Conservation (phyloP, 2,888 invertebrate species). For the Exocentrus adspersus region DNA sequence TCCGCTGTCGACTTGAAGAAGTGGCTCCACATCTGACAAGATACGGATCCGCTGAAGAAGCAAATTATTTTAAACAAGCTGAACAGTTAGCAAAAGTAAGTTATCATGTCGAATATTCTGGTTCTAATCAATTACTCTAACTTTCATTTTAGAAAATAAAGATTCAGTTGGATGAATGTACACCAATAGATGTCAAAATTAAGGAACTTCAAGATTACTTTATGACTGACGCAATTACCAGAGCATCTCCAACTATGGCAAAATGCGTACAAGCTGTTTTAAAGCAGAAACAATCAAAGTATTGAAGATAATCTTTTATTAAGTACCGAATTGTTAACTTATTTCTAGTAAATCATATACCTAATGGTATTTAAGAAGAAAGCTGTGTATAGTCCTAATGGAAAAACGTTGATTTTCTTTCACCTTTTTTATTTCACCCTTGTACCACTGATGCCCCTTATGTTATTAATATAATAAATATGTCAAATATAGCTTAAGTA, state of each 20-base stretch:
- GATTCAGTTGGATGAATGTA: slow-evolving; percentile 52
- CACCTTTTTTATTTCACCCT: background rate
- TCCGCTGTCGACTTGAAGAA: slow-evolving; percentile 80
- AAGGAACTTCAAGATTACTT: slow-evolving; percentile 85
- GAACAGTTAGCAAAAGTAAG: slow-evolving; percentile 75
- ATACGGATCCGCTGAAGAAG: slow-evolving; percentile 84
- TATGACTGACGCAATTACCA: slow-evolving; percentile 96
- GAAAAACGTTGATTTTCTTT: background rate
- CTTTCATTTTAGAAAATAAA: slow-evolving; percentile 54
- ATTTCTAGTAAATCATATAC: slow-evolving; percentile 23
- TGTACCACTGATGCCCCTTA: background rate
- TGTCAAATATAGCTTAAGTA: too few relatives aligned
- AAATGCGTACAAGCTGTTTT: slow-evolving; percentile 93
- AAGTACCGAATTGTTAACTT: slow-evolving; percentile 28
- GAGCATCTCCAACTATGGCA: slow-evolving; percentile 98
- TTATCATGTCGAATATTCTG: background rate
- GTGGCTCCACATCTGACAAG: slow-evolving; percentile 89
- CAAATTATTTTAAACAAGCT: slow-evolving; percentile 86
- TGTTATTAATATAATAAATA: too few relatives aligned
- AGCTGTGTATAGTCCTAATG: slow-evolving; percentile 18
- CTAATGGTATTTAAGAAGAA: slow-evolving; percentile 20
- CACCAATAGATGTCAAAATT: slow-evolving; percentile 76
- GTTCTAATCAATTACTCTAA: too few relatives aligned
- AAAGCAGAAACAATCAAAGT: slow-evolving; percentile 71
- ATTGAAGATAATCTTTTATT: slow-evolving; percentile 38